These are phyloP conservation scores for Stenodera caucasica DNA, from an alignment of 2,888 invertebrate genomes.

Conservation along the genomic window DNA sequence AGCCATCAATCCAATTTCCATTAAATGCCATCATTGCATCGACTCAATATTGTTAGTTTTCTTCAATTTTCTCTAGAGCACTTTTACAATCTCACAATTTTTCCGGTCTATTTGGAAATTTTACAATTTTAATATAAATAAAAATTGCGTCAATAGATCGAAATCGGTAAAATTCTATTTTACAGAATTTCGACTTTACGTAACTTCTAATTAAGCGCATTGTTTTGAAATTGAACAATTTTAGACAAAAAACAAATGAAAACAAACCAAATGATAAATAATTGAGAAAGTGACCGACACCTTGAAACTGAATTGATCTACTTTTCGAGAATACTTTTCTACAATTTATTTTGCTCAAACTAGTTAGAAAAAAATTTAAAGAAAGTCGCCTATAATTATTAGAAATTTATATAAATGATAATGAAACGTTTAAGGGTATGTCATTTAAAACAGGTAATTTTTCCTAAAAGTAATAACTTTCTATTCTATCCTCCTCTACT, in stretches of 20 bases:
- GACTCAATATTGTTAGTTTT: no score
- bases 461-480: neutral
- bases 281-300: neutral
- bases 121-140: no score
- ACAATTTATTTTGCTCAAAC: neutral
- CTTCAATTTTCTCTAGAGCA: no score
- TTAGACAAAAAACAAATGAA: neutral
- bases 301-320: neutral
- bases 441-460: neutral
- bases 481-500: neutral
- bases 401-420: neutral
- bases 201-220: neutral
- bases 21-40: no score
- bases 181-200: no score
- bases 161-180: no score
- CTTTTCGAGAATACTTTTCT: neutral
- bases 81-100: no score
- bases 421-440: neutral
- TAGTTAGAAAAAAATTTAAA: neutral
- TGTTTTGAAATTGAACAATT: neutral
- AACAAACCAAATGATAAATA: neutral
- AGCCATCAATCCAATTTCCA: no score
- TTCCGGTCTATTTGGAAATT: no score
- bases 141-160: no score
- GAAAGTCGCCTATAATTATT: constrained; percentile 1